Base-by-base conservation (phyloP, 2,113 vertebrate species). In the Pomatostomus ruficeps region DNA sequence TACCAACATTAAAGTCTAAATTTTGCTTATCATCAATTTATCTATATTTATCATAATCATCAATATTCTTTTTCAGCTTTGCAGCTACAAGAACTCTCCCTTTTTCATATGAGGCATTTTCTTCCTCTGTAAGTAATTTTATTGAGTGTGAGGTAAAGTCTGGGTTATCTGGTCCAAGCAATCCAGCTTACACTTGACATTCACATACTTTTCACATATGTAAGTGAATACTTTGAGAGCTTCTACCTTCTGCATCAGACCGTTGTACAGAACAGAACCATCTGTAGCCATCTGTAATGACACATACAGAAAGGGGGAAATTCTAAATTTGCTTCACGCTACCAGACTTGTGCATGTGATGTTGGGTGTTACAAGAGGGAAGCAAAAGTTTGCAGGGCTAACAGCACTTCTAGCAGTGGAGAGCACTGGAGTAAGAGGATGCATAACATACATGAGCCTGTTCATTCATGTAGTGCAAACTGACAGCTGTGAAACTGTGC, bases 261-360 rank as follows among this genome's bases (percentile, higher is more conserved):
- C 0, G 0, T 40, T 79, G 67, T 61, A 76, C 63, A 58, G 74
- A 88, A 58, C 38, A 79, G 75, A 94, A 90, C 71, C 93, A 88
- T 88, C 84, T 95, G 89, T 14, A 96, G 77, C 42, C 38, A 62
- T 76, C 42, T 73, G 0, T 54, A 89, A 89, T n/a, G 35, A 61
- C 74, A 89, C 24, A 43, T 3, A 67, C 19, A 61, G 73, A 78
- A 89, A 89, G 55, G 46, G 31, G 26, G 35, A 82, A 88, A 89
- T 24, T 83, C 85, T 94, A 88, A 77, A 90, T 94, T 88, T 88
- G 63, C 28, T 77, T 80, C 85, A 83, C 13, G 7, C 23, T 54
- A 51, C 33, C 54, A 85, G 68, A 36, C 55, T 79, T 78, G 48
- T 77, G 48, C 22, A 33, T 71, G 38, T 85, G 75, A 66, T 51